Evolutionary conservation across 2,797 vertebrate species (phyloP).

Genomic region (Hipposideros larvatus): DNA sequence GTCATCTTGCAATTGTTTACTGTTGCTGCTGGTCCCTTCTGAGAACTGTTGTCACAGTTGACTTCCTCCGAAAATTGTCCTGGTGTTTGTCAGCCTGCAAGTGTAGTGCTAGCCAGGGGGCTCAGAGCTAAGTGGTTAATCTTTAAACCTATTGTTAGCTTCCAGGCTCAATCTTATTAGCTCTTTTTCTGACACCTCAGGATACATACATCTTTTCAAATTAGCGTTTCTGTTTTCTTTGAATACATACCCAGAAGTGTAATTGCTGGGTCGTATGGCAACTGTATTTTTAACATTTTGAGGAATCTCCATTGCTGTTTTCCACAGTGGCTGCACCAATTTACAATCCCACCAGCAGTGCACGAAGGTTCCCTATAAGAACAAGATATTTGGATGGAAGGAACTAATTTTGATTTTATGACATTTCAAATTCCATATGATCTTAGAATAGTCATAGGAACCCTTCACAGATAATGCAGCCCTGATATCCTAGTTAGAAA

Average conservation of each 20-base stretch:
- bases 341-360: not conserved
- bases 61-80: too few relatives aligned
- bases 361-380: not conserved
- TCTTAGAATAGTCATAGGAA: not conserved
- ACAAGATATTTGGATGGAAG: not conserved
- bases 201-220: not conserved
- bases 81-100: too few relatives aligned
- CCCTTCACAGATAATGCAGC: not conserved
- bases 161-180: too few relatives aligned
- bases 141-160: too few relatives aligned
- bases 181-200: too few relatives aligned
- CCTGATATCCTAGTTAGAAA: not conserved
- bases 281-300: not conserved
- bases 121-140: too few relatives aligned
- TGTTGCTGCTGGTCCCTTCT: too few relatives aligned
- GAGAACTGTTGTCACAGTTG: too few relatives aligned
- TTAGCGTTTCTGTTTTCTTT: not conserved
- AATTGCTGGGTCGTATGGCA: not conserved
- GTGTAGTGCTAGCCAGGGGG: too few relatives aligned
- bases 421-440: not conserved
- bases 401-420: slow-evolving; percentile 14
- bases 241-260: not conserved
- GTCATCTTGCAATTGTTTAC: too few relatives aligned
- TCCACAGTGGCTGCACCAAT: not conserved
- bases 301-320: not conserved